These are phyloP conservation scores for Dermochelys coriacea DNA, from an alignment of 2,797 vertebrate genomes.

Conservation along the genomic window DNA sequence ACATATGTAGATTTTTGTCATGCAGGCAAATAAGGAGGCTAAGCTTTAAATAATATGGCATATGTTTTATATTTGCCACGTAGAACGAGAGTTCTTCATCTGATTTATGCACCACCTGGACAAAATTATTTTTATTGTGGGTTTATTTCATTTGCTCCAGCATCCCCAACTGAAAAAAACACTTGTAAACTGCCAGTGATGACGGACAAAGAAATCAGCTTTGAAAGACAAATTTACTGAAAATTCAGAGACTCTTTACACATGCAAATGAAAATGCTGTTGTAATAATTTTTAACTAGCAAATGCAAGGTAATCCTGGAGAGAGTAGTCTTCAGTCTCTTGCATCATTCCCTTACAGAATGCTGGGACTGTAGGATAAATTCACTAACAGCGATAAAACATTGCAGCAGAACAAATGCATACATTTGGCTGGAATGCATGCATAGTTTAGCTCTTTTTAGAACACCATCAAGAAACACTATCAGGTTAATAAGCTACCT, in stretches of 20 bases:
- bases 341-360: conserved; percentile 53
- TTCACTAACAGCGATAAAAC: conserved; percentile 62
- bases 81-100: conserved; percentile 78
- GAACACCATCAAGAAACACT: conserved; percentile 45
- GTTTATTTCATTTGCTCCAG: conserved; percentile 81
- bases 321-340: conserved; percentile 58
- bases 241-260: conserved; percentile 66
- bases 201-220: conserved; percentile 62
- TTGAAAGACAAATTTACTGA: conserved; percentile 73
- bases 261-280: conserved; percentile 66
- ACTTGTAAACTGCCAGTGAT: conserved; percentile 70
- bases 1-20: conserved; percentile 74
- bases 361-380: conserved; percentile 53
- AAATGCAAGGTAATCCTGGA: conserved; percentile 50
- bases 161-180: conserved; percentile 44
- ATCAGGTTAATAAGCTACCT: conserved; percentile 41
- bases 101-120: conserved; percentile 82
- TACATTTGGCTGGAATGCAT: conserved; percentile 63
- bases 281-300: conserved; percentile 63
- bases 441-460: conserved; percentile 63
- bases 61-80: conserved; percentile 81
- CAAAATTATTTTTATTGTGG: conserved; percentile 81
- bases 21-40: conserved; percentile 77
- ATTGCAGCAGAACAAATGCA: conserved; percentile 65
- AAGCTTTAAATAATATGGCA: conserved; percentile 77